These are phyloP conservation scores for Elysia crispata DNA, from an alignment of 2,888 invertebrate genomes.

Conservation along the genomic window DNA sequence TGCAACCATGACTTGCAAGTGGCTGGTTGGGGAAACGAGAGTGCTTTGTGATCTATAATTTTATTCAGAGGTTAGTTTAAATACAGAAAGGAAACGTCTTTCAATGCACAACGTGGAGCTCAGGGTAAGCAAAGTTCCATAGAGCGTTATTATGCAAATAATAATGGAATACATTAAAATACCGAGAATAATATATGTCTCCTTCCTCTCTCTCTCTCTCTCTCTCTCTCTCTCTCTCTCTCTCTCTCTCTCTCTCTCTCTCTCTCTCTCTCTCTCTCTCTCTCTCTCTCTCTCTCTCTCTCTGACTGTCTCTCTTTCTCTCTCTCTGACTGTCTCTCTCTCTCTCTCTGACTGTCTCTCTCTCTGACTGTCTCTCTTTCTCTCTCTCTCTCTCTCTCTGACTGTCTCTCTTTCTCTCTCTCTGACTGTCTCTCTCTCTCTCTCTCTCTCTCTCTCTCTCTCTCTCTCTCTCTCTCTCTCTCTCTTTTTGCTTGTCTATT, in stretches of 20 bases:
- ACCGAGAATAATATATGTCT: not conserved
- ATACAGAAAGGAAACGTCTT: no score
- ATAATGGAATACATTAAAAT: no score
- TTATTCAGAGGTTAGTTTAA: no score
- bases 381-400: conserved; percentile 11
- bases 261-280: not conserved
- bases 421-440: not conserved
- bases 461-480: conserved; percentile 22
- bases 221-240: not conserved
- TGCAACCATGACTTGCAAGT: no score
- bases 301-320: not conserved
- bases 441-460: conserved; percentile 16
- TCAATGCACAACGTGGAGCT: no score
- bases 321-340: not conserved
- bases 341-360: conserved; percentile 21
- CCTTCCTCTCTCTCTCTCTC: not conserved
- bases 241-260: not conserved
- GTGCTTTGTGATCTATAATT: no score
- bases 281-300: conserved; percentile 13
- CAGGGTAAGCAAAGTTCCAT: no score
- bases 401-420: conserved; percentile 14
- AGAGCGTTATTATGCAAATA: no score
- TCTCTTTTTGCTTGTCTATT: not conserved
- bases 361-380: conserved; percentile 18
- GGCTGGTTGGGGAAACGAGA: no score